Evolutionary conservation across 2,113 vertebrate genomes (phyloP), one percentile per base, ranked within the genome.

Genomic region (Tylochromis polylepis): DNA sequence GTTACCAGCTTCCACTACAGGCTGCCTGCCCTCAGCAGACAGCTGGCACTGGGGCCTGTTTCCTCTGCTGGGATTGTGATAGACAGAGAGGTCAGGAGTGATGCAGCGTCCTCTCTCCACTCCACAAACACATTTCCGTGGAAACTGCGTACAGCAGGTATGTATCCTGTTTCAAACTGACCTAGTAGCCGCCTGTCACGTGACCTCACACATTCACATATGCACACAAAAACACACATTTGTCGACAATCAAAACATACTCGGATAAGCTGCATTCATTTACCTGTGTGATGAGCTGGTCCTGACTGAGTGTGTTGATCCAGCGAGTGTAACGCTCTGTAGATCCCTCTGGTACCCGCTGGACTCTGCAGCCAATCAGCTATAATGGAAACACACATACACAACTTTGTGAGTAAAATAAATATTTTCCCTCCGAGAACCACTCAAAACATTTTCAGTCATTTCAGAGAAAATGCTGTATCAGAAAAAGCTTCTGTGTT

Each of bases 281-380:
- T 96, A 99, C 99, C 97, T 99, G 98, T 49, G 97, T 98, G 20
- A 96, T 86, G 16, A 99, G 98, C 67, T 99, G 98, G 1, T 97
- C 95, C 4, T 96, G 92, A 6, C 88, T 95, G 31, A 98, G 91
- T 29, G 90, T 95, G 93, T 99, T 99, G 94, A 99, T 97, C 98
- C 98, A 99, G 80, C 97, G 97, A 1, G 97, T 98, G 85, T 99
- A 99, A 0, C 98, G 97, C n/a, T 97, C 96, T 0, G 98, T 99
- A 3, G 99, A 98, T 34, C 95, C 95, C 3, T 93, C 94, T 0
- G 99, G 99, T 53, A 97, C 94, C 57, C 98, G 96, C 51, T 84
- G 95, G 81, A 99, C 96, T 82, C 93, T 96, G 91, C 98, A 98
- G 41, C 99, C 99, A 85, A 99, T 92, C 79, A 99, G 96, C 99